Conservation (phyloP, 2,888 invertebrate genomes). For the Drosophila pseudotakahashii region DNA sequence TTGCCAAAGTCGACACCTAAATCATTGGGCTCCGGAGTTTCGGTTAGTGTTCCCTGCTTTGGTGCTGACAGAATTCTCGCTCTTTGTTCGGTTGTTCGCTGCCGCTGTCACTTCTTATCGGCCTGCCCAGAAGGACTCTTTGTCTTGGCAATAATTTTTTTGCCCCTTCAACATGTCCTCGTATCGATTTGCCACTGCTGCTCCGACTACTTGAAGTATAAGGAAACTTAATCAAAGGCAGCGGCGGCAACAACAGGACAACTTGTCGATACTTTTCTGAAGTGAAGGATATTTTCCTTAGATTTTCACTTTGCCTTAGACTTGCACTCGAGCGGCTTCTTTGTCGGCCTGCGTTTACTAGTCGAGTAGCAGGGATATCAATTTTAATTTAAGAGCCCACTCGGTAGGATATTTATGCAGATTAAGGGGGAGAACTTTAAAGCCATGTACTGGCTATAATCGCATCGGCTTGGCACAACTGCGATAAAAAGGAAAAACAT, state of each 20-base stretch:
- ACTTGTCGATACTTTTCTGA: conserved; percentile 34
- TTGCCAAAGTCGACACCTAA: conserved; percentile 2
- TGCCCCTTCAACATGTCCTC: conserved; percentile 22
- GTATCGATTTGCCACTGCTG: conserved; percentile 31
- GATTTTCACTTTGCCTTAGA: conserved; percentile 36
- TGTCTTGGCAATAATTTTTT: conserved; percentile 20
- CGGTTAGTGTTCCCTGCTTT: background rate
- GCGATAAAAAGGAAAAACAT: conserved; percentile 54
- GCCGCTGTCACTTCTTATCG: conserved; percentile 25
- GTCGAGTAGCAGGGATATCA: conserved; percentile 7
- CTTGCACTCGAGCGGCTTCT: conserved; percentile 38
- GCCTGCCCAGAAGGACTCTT: conserved; percentile 7
- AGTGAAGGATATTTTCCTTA: conserved; percentile 19
- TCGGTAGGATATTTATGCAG: conserved; percentile 32
- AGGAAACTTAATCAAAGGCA: conserved; percentile 70
- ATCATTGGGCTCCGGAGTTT: background rate
- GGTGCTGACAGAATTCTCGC: background rate
- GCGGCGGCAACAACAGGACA: conserved; percentile 36
- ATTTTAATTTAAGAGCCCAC: conserved; percentile 23
- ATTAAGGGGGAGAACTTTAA: conserved; percentile 21
- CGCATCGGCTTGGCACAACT: conserved; percentile 20
- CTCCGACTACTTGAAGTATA: conserved; percentile 23
- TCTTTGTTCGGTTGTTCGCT: conserved; percentile 6
- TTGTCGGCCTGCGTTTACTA: conserved; percentile 42
- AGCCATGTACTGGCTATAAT: conserved; percentile 15